Conservation (phyloP, 2,797 vertebrate genomes). For the Eremophila alpestris region DNA sequence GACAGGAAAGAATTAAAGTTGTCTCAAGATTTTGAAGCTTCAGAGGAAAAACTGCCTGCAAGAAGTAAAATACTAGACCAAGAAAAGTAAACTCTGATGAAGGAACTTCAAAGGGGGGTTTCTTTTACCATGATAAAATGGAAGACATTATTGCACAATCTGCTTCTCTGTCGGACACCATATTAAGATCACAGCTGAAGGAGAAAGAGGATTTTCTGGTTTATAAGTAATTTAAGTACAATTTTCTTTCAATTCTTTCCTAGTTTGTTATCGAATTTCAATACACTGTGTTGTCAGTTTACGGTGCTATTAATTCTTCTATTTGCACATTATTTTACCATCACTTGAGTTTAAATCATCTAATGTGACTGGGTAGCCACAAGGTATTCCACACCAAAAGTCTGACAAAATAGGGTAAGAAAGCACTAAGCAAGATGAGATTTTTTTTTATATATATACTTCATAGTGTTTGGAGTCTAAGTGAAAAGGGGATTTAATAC, state of each 20-base stretch:
- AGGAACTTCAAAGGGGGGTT: neutral
- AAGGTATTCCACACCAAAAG: neutral
- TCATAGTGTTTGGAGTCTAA: neutral
- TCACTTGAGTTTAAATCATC: neutral
- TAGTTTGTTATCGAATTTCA: neutral
- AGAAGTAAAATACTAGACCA: neutral
- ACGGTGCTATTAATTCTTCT: neutral
- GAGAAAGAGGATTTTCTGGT: neutral
- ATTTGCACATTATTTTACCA: neutral
- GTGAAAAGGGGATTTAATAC: neutral
- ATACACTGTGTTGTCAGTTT: neutral
- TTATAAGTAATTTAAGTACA: neutral
- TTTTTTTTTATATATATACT: neutral
- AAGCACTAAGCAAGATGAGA: neutral
- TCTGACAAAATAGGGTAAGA: neutral
- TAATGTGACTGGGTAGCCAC: neutral
- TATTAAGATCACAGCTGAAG: neutral
- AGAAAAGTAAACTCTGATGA: neutral
- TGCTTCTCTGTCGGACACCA: neutral
- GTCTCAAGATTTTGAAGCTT: neutral
- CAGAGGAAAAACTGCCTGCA: neutral
- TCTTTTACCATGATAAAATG: neutral
- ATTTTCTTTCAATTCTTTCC: neutral
- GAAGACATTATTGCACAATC: neutral
- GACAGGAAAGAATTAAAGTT: neutral